Evolutionary conservation across 2,888 invertebrate genomes (phyloP).

Genomic region (Agrochola lychnidis): DNA sequence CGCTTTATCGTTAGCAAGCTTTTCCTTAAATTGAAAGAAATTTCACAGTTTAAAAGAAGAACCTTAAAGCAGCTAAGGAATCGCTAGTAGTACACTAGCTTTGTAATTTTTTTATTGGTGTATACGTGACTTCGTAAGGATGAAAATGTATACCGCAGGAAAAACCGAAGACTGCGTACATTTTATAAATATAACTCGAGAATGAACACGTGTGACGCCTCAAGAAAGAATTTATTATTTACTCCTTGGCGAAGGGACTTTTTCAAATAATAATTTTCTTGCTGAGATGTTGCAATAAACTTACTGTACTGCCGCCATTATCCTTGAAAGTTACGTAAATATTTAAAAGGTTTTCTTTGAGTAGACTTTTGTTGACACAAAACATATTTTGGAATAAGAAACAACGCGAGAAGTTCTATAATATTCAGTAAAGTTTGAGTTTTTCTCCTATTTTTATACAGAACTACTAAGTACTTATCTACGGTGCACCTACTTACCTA

Average conservation of each 20-base stretch:
- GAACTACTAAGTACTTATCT: no score
- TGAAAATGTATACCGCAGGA: background rate
- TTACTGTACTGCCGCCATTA: background rate
- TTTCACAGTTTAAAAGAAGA: background rate
- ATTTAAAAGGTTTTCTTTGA: constrained; percentile 14
- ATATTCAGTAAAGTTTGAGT: background rate
- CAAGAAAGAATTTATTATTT: constrained; percentile 38
- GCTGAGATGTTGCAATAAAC: constrained; percentile 5
- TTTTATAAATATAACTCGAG: constrained; percentile 21
- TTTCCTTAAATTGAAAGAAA: background rate
- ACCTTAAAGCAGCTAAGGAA: background rate
- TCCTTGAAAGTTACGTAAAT: constrained; percentile 11
- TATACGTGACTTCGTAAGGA: constrained; percentile 27
- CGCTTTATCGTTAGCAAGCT: background rate
- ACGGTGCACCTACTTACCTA: no score
- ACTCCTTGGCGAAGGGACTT: constrained; percentile 14
- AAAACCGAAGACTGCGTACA: constrained; percentile 5
- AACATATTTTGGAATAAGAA: background rate
- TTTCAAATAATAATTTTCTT: constrained; percentile 27
- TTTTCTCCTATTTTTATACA: background rate
- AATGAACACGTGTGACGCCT: constrained; percentile 11
- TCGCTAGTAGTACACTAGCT: no score
- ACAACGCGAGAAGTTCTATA: background rate
- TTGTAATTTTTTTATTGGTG: background rate
- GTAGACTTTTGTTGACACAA: background rate